Evolutionary conservation across 1,140 invertebrate species (phyloP).

Genomic region (Gonioctena quinquepunctata): DNA sequence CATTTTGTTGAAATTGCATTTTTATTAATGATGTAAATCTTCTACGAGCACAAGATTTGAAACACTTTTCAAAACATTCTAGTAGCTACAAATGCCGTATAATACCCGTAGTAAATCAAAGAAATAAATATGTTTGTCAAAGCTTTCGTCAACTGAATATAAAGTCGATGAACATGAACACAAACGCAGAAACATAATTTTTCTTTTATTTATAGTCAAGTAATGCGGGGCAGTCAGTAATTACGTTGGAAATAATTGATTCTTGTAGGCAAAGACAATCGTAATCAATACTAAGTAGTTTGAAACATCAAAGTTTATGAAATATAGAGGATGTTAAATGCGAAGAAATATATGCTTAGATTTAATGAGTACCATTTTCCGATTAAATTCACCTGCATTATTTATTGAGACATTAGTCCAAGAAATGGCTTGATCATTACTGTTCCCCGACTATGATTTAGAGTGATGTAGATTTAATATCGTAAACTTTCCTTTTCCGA

Average conservation of each 20-base stretch:
- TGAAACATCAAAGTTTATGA: slow-evolving; percentile 11
- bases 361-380: slow-evolving; percentile 43
- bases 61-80: no score
- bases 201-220: background rate
- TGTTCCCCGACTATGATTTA: slow-evolving; percentile 26
- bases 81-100: no score
- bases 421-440: slow-evolving; percentile 38
- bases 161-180: background rate
- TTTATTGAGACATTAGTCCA: slow-evolving; percentile 39
- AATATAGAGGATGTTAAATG: background rate
- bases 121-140: background rate
- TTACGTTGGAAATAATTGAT: background rate
- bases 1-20: no score
- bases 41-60: no score
- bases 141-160: background rate
- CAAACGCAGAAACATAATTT: background rate
- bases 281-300: slow-evolving; percentile 3
- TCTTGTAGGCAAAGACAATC: background rate
- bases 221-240: background rate
- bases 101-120: no score
- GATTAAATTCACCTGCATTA: slow-evolving; percentile 41
- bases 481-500: slow-evolving; percentile 27
- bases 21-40: no score
- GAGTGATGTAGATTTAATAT: slow-evolving; percentile 36
- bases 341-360: slow-evolving; percentile 35